Evolutionary conservation across 2,888 invertebrate species (phyloP).

Genomic region (Lithophane ornitopus): DNA sequence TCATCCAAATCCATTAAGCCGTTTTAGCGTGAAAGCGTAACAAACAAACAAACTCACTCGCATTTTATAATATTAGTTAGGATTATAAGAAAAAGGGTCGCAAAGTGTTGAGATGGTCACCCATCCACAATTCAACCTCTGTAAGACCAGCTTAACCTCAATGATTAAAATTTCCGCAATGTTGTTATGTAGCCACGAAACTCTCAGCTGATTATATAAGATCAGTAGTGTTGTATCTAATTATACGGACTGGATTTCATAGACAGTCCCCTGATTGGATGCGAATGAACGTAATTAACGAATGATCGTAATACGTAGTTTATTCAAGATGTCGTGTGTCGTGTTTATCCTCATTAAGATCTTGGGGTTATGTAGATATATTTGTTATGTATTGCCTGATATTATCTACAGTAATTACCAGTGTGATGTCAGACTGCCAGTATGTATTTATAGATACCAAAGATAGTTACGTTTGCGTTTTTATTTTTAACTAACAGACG

Average conservation of each 20-base stretch:
- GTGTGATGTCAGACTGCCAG: background rate
- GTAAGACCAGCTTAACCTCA: background rate
- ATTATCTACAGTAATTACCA: slow-evolving; percentile 27
- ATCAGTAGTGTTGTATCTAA: slow-evolving; percentile 11
- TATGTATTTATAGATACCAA: background rate
- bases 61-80: no score
- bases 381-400: slow-evolving; percentile 9
- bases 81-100: background rate
- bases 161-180: background rate
- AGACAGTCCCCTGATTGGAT: slow-evolving; percentile 26
- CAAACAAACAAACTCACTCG: no score
- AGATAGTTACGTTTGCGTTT: no score
- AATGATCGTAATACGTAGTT: slow-evolving; percentile 22
- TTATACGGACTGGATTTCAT: slow-evolving; percentile 16
- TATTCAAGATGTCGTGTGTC: slow-evolving; percentile 27
- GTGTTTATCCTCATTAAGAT: slow-evolving; percentile 29
- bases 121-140: background rate
- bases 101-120: background rate
- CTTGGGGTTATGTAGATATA: slow-evolving; percentile 24
- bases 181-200: background rate
- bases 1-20: no score
- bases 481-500: no score
- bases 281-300: slow-evolving; percentile 24
- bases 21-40: no score
- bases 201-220: background rate